Evolutionary conservation across 2,113 vertebrate genomes (phyloP).

Genomic region (Andinoacara biseriatus): DNA sequence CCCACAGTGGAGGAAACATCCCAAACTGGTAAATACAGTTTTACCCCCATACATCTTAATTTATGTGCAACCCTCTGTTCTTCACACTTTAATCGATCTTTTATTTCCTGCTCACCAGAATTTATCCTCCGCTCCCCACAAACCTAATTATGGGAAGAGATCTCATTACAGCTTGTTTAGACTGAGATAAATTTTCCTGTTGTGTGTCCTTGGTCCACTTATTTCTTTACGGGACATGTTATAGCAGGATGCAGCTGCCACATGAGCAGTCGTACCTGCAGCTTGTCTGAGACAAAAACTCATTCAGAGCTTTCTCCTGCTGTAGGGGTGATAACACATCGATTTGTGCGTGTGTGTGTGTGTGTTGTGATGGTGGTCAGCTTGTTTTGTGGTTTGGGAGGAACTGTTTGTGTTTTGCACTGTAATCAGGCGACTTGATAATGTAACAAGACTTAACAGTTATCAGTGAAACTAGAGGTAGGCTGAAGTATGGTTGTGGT

Average conservation of each 20-base stretch:
- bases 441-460: conserved; percentile 41
- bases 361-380: conserved; percentile 20
- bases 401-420: conserved; percentile 49
- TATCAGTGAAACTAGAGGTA: conserved; percentile 43
- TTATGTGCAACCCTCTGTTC: not conserved
- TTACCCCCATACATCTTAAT: fast-evolving
- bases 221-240: not conserved
- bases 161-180: not conserved
- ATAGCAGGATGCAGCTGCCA: not conserved
- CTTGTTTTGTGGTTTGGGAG: not conserved
- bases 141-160: not conserved
- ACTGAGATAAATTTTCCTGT: not conserved
- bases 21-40: conserved; percentile 25
- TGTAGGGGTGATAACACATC: not conserved
- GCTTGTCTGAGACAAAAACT: not conserved
- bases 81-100: not conserved
- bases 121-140: not conserved
- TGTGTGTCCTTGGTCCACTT: not conserved
- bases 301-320: not conserved
- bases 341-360: not conserved
- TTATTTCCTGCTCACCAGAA: not conserved
- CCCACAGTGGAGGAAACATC: not conserved
- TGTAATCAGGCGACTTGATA: conserved; percentile 52
- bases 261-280: not conserved
- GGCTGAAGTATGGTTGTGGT: conserved; percentile 22